Conservation (phyloP, 2,797 vertebrate species). For the Florisuga fusca region DNA sequence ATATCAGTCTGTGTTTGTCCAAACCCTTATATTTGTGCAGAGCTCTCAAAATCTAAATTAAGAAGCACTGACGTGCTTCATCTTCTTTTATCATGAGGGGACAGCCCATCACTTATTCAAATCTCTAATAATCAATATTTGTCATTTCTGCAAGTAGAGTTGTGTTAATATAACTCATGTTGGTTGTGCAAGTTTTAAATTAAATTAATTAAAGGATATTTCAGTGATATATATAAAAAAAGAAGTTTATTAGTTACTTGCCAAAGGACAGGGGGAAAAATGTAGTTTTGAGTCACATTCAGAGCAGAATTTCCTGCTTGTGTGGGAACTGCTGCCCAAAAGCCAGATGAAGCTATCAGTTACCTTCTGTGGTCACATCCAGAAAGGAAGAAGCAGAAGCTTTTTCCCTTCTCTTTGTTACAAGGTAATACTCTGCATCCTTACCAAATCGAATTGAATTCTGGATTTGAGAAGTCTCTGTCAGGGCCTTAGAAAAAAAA, state of each 20-base stretch:
- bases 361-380: background rate
- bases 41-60: background rate
- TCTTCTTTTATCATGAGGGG: background rate
- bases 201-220: background rate
- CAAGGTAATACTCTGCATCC: background rate
- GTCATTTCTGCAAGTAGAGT: background rate
- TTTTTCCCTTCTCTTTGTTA: background rate
- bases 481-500: background rate
- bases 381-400: background rate
- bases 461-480: background rate
- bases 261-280: background rate
- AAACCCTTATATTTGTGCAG: background rate
- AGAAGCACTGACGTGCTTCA: background rate
- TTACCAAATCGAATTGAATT: background rate
- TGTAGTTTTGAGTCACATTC: background rate
- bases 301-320: background rate
- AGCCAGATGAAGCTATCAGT: background rate
- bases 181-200: background rate
- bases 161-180: background rate
- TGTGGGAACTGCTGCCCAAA: background rate
- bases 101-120: background rate
- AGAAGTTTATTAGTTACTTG: background rate
- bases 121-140: background rate
- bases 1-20: background rate
- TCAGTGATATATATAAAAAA: background rate